Evolutionary conservation across 1,140 invertebrate species (phyloP).

Genomic region (Listronotus bonariensis): DNA sequence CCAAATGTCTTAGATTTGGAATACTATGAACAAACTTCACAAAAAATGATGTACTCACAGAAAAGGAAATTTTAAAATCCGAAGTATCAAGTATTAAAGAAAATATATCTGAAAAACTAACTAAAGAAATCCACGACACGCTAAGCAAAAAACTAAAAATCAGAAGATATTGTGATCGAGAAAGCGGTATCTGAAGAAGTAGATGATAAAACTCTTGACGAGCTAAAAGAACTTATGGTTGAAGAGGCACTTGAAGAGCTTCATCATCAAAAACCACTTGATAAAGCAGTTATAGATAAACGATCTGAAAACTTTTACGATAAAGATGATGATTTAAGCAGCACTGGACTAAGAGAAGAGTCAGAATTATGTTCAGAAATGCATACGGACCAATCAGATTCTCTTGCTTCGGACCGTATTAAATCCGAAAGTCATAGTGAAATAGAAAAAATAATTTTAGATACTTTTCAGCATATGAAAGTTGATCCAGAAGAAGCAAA

Average conservation of each 20-base stretch:
- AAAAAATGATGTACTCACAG: background rate
- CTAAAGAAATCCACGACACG: constrained; percentile 31
- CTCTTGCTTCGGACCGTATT: constrained; percentile 46
- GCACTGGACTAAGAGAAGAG: constrained; percentile 48
- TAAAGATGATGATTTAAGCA: constrained; percentile 53
- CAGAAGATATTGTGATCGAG: constrained; percentile 24
- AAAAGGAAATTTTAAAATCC: background rate
- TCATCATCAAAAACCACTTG: constrained; percentile 17
- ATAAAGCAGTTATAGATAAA: background rate
- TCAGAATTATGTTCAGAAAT: constrained; percentile 54
- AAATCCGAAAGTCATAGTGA: constrained; percentile 52
- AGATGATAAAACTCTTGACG: constrained; percentile 28
- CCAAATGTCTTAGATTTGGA: background rate
- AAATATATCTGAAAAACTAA: constrained; percentile 28
- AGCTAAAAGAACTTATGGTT: constrained; percentile 29
- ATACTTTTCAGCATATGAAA: constrained; percentile 57
- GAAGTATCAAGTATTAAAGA: constrained; percentile 21
- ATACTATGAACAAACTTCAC: background rate
- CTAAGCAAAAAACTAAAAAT: constrained; percentile 26
- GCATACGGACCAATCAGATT: constrained; percentile 53
- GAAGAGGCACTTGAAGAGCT: constrained; percentile 27
- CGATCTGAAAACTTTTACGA: constrained; percentile 32
- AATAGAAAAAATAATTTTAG: constrained; percentile 53
- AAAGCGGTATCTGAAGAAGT: constrained; percentile 32
- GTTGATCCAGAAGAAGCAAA: constrained; percentile 61